Percentiles rank a stretch among this genome's conserved stretches.
Evolutionary conservation across 2,113 vertebrate genomes (phyloP).

Genomic region (Penelope pileata): DNA sequence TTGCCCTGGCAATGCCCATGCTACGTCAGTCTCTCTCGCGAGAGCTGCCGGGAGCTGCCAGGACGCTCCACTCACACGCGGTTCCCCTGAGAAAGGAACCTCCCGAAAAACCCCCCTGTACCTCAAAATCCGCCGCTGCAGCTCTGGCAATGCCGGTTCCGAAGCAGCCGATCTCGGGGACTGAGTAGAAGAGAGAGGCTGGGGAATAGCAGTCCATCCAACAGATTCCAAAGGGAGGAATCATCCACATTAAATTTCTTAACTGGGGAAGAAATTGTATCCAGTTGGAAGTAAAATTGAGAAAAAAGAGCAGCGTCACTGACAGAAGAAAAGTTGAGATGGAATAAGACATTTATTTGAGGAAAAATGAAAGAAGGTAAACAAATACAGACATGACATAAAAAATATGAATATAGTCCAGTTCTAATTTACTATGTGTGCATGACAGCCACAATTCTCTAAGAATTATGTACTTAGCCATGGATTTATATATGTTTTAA

Average conservation of each 20-base stretch:
- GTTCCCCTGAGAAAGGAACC: no score
- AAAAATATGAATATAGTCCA: neutral
- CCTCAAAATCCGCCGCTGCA: no score
- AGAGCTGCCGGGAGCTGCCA: no score
- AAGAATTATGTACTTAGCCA: neutral
- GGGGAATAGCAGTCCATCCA: neutral
- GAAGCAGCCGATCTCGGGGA: no score
- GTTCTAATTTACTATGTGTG: neutral
- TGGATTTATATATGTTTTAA: neutral
- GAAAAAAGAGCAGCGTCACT: neutral
- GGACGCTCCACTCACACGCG: no score
- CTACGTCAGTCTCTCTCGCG: no score
- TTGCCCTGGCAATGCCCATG: no score
- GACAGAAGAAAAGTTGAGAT: neutral
- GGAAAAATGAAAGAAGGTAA: neutral
- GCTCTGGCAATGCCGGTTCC: no score
- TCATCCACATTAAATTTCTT: neutral
- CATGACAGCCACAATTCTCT: neutral
- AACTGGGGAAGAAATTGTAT: neutral
- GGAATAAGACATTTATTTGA: neutral
- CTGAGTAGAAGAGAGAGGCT: neutral
- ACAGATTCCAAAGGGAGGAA: neutral
- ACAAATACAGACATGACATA: accelerated
- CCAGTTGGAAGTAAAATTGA: neutral
- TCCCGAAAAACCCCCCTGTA: no score